Percentiles rank a stretch among this genome's conserved stretches.
phyloP scores from a whole-genome alignment of 1,140 invertebrate species.

The Pygmarrhopalites habei region DNA sequence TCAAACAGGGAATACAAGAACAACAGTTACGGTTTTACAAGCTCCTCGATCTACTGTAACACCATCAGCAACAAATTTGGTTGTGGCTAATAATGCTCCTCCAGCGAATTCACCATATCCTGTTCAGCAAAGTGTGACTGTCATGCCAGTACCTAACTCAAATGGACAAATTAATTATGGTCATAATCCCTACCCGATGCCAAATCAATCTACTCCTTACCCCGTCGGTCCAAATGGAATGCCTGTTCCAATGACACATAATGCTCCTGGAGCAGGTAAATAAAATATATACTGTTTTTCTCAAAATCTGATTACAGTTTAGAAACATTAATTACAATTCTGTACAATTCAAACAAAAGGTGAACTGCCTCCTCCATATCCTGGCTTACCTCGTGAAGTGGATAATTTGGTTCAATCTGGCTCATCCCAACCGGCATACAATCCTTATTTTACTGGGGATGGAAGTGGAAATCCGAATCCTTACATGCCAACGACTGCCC shows the following conservation, averaged over 20 bases:
- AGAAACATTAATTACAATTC: neutral
- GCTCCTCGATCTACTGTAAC: too few species aligned
- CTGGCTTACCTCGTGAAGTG: slow-evolving; percentile 20
- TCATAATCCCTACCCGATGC: neutral
- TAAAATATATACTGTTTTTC: neutral
- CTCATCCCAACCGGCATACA: slow-evolving; percentile 22
- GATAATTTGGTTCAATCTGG: neutral
- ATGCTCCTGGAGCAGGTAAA: neutral
- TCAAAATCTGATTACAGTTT: neutral
- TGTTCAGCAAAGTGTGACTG: slow-evolving; percentile 27
- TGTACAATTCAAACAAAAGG: too few species aligned
- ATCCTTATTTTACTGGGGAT: slow-evolving; percentile 25
- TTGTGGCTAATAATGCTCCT: too few species aligned
- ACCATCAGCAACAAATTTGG: too few species aligned
- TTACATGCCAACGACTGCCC: neutral
- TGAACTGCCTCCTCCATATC: slow-evolving; percentile 33
- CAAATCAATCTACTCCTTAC: neutral
- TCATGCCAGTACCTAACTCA: neutral
- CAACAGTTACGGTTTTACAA: too few species aligned
- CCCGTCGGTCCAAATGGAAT: neutral
- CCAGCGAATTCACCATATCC: slow-evolving; percentile 23
- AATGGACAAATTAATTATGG: neutral
- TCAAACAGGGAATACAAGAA: too few species aligned
- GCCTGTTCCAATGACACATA: neutral
- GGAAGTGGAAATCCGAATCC: slow-evolving; percentile 5